These are phyloP conservation scores for Psittacula cyanocephala DNA, from an alignment of 2,113 vertebrate species.

Conservation along the genomic window DNA sequence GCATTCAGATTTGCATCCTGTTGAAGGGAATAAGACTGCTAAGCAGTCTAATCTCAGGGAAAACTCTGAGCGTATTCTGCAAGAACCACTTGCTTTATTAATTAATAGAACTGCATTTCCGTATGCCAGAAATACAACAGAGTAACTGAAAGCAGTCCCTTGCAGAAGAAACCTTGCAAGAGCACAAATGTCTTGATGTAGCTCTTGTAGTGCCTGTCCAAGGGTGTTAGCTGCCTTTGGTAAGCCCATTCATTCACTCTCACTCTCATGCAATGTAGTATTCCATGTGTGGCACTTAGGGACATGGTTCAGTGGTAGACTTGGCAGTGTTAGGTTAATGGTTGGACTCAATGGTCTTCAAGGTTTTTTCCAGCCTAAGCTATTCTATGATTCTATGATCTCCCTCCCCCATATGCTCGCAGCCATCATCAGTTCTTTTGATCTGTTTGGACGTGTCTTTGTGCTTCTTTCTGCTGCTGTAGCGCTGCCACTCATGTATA, in stretches of 20 bases:
- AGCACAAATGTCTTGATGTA: not conserved
- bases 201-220: not conserved
- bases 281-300: not conserved
- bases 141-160: not conserved
- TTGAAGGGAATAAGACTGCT: not conserved
- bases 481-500: fast-evolving
- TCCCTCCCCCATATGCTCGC: not conserved
- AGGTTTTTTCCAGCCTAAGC: not conserved
- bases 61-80: not conserved
- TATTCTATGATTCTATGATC: not conserved
- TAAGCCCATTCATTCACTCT: not conserved
- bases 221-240: not conserved
- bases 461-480: not conserved
- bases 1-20: not conserved
- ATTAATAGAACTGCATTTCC: not conserved
- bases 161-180: not conserved
- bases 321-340: not conserved
- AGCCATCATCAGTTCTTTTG: not conserved
- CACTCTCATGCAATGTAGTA: not conserved
- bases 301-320: not conserved
- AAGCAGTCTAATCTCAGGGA: not conserved
- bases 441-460: not conserved
- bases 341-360: not conserved
- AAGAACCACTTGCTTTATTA: not conserved
- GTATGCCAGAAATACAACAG: not conserved